These are phyloP conservation scores for Borostomias antarcticus DNA, from an alignment of 2,797 vertebrate species.

Conservation along the genomic window DNA sequence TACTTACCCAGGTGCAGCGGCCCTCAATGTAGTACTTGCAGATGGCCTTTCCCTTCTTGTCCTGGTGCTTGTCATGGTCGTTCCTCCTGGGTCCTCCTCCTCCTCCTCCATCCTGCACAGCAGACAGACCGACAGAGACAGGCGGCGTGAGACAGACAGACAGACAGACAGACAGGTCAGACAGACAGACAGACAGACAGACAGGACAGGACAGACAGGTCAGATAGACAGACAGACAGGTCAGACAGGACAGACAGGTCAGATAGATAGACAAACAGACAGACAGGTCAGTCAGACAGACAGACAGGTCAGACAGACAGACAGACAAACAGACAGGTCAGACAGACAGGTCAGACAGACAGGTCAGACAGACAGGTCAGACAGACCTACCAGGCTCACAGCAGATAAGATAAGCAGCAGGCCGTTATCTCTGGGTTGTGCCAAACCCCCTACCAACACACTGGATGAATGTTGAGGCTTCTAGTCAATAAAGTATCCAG, in stretches of 20 bases:
- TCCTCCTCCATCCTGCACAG: conserved; percentile 72
- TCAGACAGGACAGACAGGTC: not conserved
- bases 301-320: too few species aligned
- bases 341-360: too few species aligned
- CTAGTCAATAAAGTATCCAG: too few species aligned
- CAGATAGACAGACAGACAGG: not conserved
- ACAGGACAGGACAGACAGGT: not conserved
- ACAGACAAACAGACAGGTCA: too few species aligned
- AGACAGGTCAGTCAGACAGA: too few species aligned
- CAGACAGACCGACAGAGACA: conserved; percentile 23
- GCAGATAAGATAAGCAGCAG: not conserved
- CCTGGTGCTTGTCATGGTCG: conserved; percentile 89
- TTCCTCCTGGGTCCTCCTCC: conserved; percentile 78
- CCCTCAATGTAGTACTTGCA: conserved; percentile 98
- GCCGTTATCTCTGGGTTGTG: too few species aligned
- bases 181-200: conserved; percentile 1
- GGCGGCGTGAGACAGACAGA: not conserved
- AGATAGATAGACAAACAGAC: too few species aligned
- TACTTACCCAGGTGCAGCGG: conserved; percentile 90
- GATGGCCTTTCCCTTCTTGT: conserved; percentile 96
- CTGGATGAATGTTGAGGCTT: too few species aligned
- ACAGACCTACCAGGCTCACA: not conserved
- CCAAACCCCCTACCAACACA: too few species aligned
- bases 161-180: not conserved
- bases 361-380: too few species aligned